Conservation (phyloP, 2,113 vertebrate species). For the Labeo catla region DNA sequence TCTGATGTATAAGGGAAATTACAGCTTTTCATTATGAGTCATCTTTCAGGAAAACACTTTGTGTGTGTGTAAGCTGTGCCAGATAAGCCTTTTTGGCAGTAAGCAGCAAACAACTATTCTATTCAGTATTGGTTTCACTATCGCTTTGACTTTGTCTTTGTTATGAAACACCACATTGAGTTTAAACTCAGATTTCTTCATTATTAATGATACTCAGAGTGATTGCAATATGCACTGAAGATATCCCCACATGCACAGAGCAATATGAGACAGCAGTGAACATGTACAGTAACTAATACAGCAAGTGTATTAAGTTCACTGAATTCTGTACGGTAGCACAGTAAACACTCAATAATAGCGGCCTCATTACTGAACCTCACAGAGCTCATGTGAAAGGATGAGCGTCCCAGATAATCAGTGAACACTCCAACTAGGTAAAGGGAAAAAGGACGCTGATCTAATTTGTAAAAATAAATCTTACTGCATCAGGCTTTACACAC, state of each 20-base stretch:
- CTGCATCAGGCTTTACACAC: too few relatives aligned
- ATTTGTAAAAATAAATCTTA: background rate
- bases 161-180: too few relatives aligned
- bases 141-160: too few relatives aligned
- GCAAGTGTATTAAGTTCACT: background rate
- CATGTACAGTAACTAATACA: background rate
- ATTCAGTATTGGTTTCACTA: background rate
- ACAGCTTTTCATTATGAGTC: background rate
- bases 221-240: too few relatives aligned
- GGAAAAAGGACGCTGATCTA: background rate
- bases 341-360: background rate
- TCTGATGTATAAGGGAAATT: background rate
- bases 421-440: background rate
- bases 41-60: background rate
- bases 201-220: too few relatives aligned
- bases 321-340: background rate
- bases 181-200: too few relatives aligned
- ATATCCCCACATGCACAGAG: too few relatives aligned
- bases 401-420: background rate
- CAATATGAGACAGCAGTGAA: background rate
- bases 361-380: slow-evolving; percentile 3
- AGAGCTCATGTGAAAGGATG: background rate
- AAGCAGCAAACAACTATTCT: too few relatives aligned
- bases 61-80: background rate
- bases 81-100: background rate